Evolutionary conservation across 2,888 invertebrate genomes (phyloP).

Genomic region (Lycaena phlaeas): DNA sequence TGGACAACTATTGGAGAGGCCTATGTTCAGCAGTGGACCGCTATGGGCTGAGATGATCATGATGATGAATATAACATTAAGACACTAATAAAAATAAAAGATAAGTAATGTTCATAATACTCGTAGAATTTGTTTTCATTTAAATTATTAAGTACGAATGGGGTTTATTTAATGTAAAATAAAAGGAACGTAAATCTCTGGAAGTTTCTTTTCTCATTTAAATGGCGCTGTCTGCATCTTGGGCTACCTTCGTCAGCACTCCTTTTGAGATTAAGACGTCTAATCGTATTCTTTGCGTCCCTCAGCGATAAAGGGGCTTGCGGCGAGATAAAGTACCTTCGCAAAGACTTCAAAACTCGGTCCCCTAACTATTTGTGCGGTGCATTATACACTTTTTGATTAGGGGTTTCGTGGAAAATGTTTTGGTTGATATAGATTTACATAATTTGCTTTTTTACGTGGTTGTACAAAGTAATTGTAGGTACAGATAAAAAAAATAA

Average conservation of each 20-base stretch:
- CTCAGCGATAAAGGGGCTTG: constrained; percentile 44
- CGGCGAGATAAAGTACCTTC: constrained; percentile 59
- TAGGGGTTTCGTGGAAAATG: constrained; percentile 44
- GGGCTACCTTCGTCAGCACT: constrained; percentile 27
- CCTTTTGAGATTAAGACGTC: constrained; percentile 53
- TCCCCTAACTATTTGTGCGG: constrained; percentile 57
- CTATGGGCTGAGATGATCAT: too few species aligned
- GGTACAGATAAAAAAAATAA: too few species aligned
- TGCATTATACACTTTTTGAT: constrained; percentile 59
- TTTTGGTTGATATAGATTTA: constrained; percentile 44
- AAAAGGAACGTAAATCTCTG: constrained; percentile 5
- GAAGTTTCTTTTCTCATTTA: constrained; percentile 9
- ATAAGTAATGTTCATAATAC: too few species aligned
- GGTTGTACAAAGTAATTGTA: too few species aligned
- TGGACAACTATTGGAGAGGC: too few species aligned
- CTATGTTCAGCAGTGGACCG: too few species aligned
- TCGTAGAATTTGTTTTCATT: too few species aligned
- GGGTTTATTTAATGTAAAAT: constrained; percentile 1
- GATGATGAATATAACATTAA: too few species aligned
- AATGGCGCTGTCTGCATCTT: constrained; percentile 12
- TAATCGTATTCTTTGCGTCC: constrained; percentile 49
- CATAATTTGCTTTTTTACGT: too few species aligned
- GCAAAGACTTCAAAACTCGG: constrained; percentile 58
- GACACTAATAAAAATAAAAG: too few species aligned
- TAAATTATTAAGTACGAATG: too few species aligned